Base-by-base conservation (phyloP, 2,888 invertebrate species). In the Drosophila colorata region DNA sequence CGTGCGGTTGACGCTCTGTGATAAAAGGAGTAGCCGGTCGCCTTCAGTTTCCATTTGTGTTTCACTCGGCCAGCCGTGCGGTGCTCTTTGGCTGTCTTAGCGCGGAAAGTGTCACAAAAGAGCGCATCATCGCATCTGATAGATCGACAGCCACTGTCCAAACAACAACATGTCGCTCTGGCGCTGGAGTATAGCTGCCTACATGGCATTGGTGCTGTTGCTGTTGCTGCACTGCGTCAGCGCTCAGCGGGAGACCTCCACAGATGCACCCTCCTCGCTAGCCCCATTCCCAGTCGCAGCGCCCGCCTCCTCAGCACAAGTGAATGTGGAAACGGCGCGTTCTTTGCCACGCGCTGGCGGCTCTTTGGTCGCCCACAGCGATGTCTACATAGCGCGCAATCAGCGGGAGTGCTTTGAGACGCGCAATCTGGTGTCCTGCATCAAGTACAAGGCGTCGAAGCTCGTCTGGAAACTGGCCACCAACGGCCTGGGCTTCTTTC, bases 381-480 rank as follows among this genome's bases (percentile, higher is more conserved):
- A 92, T 61, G 90, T 88, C 38, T 92, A 90, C 61, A 82, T 92
- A n/a, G 74, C 78, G 16, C 79, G 80, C 8, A 90, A 89, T 64
- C 91, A 91, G 74, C 86, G 81, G 16, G 86, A 90, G 46, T 92
- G 92, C 67, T 88, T 91, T 44, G 82, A 84, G 37, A 83, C 87
- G 8, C 90, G 89, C 4, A 88, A 84, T 33, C 67, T 92, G 25
- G 80, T 90, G 35, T 89, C 92, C 49, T 92, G 92, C 78, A 80
- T 92, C 14, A 92, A 91, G 74, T 92, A 91, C 57, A 91, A 90
- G 64, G 86, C 89, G 13, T 87, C 90, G 1, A 91, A 89, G 57
- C 78, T 91, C 4, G 61, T 92, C 31, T 91, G 91, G 91, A 90
- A 88, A 56, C 53, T 92, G 59, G 92, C 92, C 47, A 91, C 90